phyloP scores from a whole-genome alignment of 1,140 invertebrate species.

The Caenorhabditis remanei region DNA sequence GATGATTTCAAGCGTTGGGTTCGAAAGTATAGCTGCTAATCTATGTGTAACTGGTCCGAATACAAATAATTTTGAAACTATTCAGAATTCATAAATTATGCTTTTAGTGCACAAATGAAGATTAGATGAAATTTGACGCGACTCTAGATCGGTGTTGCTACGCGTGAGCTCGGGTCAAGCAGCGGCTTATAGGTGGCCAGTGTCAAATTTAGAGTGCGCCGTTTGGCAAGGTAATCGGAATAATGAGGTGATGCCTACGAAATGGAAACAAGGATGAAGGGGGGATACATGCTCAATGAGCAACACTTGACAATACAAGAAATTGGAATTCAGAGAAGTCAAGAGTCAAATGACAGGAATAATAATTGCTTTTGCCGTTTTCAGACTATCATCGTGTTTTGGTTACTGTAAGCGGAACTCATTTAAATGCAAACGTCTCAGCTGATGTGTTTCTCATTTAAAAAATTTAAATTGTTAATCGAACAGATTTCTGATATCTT shows the following conservation, averaged over 20 bases:
- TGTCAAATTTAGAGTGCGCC: slow-evolving; percentile 3
- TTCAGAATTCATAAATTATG: too few relatives aligned
- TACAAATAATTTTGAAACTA: too few relatives aligned
- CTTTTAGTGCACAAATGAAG: background rate
- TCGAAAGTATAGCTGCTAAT: background rate
- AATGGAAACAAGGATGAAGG: background rate
- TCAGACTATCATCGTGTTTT: background rate
- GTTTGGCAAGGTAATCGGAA: slow-evolving; percentile 21
- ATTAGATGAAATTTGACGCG: slow-evolving; percentile 6
- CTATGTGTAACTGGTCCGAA: too few relatives aligned
- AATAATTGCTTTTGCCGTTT: background rate
- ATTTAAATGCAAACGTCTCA: background rate
- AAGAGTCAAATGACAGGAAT: background rate
- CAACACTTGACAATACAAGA: slow-evolving; percentile 14
- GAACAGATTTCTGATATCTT: slow-evolving; percentile 16
- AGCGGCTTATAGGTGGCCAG: slow-evolving; percentile 27
- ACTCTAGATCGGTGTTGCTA: background rate
- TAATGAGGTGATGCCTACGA: background rate
- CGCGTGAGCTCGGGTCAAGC: slow-evolving; percentile 18
- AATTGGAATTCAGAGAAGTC: background rate
- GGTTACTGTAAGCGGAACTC: background rate
- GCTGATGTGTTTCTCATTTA: background rate
- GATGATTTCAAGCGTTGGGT: background rate
- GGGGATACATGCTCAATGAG: slow-evolving; percentile 1
- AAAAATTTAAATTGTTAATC: background rate